A percentile compares a stretch with the other conserved stretches of the same genome.
phyloP scores from a whole-genome alignment of 2,113 vertebrate genomes.

The Mus spicilegus region DNA sequence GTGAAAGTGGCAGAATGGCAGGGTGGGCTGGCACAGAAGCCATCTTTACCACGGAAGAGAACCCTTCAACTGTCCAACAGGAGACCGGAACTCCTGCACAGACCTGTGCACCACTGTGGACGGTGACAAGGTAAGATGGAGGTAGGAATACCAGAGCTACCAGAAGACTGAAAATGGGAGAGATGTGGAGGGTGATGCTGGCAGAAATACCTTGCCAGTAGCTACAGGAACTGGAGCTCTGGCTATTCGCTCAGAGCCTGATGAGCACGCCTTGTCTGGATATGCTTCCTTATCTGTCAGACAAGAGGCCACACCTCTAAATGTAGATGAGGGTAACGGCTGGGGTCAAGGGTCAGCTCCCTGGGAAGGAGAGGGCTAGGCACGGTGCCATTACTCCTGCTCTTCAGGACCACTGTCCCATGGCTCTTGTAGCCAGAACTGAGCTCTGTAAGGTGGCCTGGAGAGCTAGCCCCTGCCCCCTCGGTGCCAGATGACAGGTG shows the following conservation, averaged over 20 bases:
- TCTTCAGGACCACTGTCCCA: background rate
- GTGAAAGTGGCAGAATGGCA: too few relatives aligned
- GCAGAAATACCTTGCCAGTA: background rate
- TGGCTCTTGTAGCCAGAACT: background rate
- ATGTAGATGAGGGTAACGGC: background rate
- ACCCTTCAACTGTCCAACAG: too few relatives aligned
- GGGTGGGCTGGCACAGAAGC: background rate
- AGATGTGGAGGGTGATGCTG: background rate
- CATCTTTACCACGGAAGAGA: background rate
- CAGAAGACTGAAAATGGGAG: background rate
- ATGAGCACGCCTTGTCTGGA: background rate
- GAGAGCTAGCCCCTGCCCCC: background rate
- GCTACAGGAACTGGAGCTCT: background rate
- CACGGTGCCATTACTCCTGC: rapidly evolving
- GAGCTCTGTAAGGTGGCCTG: background rate
- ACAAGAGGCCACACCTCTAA: background rate
- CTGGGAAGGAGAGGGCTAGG: background rate
- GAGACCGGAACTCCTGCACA: background rate
- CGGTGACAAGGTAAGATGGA: background rate
- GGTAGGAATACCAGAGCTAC: background rate
- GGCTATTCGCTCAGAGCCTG: background rate
- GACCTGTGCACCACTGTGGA: background rate
- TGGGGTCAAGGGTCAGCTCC: background rate
- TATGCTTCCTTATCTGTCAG: background rate
- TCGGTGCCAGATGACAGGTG: background rate